These are phyloP conservation scores for Synanthedon tipuliformis DNA, from an alignment of 2,888 invertebrate species.

Conservation along the genomic window DNA sequence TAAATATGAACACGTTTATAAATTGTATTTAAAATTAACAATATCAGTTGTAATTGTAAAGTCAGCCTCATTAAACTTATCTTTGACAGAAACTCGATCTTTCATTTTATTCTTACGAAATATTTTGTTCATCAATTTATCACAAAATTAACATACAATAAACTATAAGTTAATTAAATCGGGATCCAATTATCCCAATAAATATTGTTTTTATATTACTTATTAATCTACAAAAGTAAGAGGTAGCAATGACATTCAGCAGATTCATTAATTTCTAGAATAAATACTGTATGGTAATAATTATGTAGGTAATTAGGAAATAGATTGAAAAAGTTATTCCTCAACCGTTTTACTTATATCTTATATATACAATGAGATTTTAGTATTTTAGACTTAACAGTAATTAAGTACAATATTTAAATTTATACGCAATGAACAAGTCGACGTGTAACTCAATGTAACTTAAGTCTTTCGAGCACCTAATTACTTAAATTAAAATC, in stretches of 20 bases:
- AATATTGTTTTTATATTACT: constrained; percentile 24
- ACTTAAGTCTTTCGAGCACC: constrained; percentile 43
- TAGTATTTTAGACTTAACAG: not conserved
- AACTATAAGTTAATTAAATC: constrained; percentile 20
- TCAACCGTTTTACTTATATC: not conserved
- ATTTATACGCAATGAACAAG: not conserved
- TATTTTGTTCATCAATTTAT: constrained; percentile 33
- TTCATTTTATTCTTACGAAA: constrained; percentile 2
- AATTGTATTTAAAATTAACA: no score
- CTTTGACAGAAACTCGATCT: constrained; percentile 18
- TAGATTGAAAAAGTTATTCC: not conserved
- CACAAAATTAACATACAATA: constrained; percentile 38
- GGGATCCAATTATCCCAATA: constrained; percentile 46
- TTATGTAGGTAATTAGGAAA: constrained; percentile 20
- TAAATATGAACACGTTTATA: not conserved
- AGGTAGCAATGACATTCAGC: constrained; percentile 60
- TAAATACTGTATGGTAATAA: constrained; percentile 63
- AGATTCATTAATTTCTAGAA: constrained; percentile 57
- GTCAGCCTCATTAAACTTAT: constrained; percentile 2
- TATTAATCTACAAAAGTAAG: constrained; percentile 39
- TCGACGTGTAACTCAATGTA: not conserved
- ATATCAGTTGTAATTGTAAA: no score
- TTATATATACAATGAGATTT: not conserved
- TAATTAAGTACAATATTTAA: not conserved
- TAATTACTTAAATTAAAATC: constrained; percentile 61